Evolutionary conservation across 2,113 vertebrate genomes (phyloP), one percentile per base, ranked within the genome.

Genomic region (Limanda limanda): DNA sequence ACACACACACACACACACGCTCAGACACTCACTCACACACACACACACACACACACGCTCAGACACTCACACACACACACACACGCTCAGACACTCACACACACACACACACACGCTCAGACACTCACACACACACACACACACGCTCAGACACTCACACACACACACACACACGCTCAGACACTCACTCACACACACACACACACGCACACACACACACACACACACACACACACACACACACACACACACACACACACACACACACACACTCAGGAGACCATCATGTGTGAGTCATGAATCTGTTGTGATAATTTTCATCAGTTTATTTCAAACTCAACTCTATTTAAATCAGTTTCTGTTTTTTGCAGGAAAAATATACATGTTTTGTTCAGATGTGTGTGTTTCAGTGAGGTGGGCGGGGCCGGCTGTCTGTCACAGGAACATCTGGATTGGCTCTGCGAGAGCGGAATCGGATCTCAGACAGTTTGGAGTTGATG

Each of bases 401-500:
- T 42, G 13, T 23, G 59, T 56, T 27, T 42, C 4, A 1, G 18
- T n/a, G 52, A 66, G 47, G 62, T 45, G 55, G 71, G 60, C 10
- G 57, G 31, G 48, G 72, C 42, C 3, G 23, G 14, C 67, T 20
- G 58, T 70, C 48, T 1, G 2, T 89, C 74, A 86, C 31, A 81
- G 66, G 67, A 82, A 80, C 52, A 15, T 91, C 90, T 35, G 63
- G 81, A 63, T 79, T 87, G 71, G 86, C 91, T 74, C 67, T 82
- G 55, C 90, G 80, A 51, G 86, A 92, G 86, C 81, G 87, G 73
- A 93, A 91, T 23, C 90, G 70, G 61, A 93, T 93, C 88, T 92
- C 90, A 10, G 91, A 92, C 69, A 94, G 86, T 88, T 93, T 94
- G 85, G 91, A 93, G 83, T 88, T 93, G 84, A 93, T 94, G 40